Base-by-base conservation (phyloP, 92 coral and sea anemone species). In the Desmophyllum pertusum region DNA sequence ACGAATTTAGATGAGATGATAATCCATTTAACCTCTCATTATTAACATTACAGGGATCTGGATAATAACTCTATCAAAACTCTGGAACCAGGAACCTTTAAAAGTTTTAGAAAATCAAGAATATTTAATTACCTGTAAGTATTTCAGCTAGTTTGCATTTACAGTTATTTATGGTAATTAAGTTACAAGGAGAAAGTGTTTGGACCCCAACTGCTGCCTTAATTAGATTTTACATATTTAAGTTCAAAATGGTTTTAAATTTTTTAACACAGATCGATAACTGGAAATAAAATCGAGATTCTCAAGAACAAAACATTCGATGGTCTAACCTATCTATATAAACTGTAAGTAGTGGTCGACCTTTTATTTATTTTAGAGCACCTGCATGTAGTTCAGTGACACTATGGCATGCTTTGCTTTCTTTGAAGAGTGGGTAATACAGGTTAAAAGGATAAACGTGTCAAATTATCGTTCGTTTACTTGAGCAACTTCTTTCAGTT, bases 261-360 rank as follows among this genome's bases (percentile, higher is more conserved):
- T 59, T 59, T 3, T 59, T 29, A 41, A 79, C 29, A 30, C 25
- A 64, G 41, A 25, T 64, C 41, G 10, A 35, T 70, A 23, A 42
- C 73, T 23, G 75, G 43, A 3, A 79, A 79, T 57, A 65, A 79
- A 30, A 23, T 79, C 2, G 30, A 53, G 36, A 64, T 43, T 53
- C 84, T 79, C 38, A 63, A 65, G 39, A 79, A 79, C 84, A 63
- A 65, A 21, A 79, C 84, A 1, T 79, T 79, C 43, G 11, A 62
- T 63, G 84, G 84, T 19, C 84, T 79, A 11, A 45, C 17, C 51
- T 42, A 65, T 40, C 38, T 79, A 13, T 5, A 64, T 27, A 27
- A 42, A 42, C 84, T 79, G 84, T 79, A 75, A 79, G 84, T 79
- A 42, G 30, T 23, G 13, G 23, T 30, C 30, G 31, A 57, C 5